A percentile compares a stretch with the other conserved stretches of the same genome.
phyloP scores from a whole-genome alignment of 2,888 invertebrate species.

The Argyresthia goedartella region DNA sequence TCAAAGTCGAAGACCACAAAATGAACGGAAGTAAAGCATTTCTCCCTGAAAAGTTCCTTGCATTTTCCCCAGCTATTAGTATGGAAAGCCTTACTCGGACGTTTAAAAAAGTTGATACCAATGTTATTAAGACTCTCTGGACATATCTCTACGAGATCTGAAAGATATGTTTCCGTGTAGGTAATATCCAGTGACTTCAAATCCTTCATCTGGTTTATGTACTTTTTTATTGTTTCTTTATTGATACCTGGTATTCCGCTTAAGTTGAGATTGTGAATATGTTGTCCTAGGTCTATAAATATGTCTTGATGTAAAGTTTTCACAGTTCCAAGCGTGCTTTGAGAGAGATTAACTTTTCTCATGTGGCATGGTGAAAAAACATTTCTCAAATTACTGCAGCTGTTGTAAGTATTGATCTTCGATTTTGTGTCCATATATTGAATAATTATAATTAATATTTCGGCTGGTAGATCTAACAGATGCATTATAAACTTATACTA shows the following conservation, averaged over 20 bases:
- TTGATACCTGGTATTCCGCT: slow-evolving; percentile 24
- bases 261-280: slow-evolving; percentile 23
- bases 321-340: slow-evolving; percentile 19
- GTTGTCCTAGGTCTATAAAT: slow-evolving; percentile 17
- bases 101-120: slow-evolving; percentile 26
- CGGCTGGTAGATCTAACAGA: slow-evolving; percentile 22
- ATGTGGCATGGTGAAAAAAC: slow-evolving; percentile 24
- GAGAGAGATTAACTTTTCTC: slow-evolving; percentile 19
- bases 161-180: slow-evolving; percentile 26
- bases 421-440: slow-evolving; percentile 18
- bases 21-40: slow-evolving; percentile 21
- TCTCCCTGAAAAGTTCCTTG: slow-evolving; percentile 18
- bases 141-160: slow-evolving; percentile 23
- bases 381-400: slow-evolving; percentile 16
- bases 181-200: slow-evolving; percentile 26
- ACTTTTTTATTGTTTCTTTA: slow-evolving; percentile 17
- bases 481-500: slow-evolving; percentile 6
- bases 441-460: slow-evolving; percentile 21
- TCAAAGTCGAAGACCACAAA: slow-evolving; percentile 26
- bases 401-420: slow-evolving; percentile 20
- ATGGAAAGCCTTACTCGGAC: slow-evolving; percentile 15
- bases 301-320: slow-evolving; percentile 19
- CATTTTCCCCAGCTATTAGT: slow-evolving; percentile 16
- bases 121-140: slow-evolving; percentile 21
- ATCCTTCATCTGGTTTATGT: slow-evolving; percentile 17